Base-by-base conservation (phyloP, 2,888 invertebrate species). In the Gymnocheta viridis region DNA sequence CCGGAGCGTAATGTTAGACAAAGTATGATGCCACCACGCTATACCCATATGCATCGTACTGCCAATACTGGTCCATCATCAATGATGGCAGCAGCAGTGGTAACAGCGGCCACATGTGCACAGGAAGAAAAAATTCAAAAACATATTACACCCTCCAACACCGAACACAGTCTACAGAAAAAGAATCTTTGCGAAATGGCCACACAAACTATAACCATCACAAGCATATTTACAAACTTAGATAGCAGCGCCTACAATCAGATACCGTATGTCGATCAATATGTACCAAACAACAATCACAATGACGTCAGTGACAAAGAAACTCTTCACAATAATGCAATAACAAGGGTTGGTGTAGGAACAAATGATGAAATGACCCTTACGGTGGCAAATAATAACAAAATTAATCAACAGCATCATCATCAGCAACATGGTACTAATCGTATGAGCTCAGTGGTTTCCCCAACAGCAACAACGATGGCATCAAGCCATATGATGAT, bases 1-100 rank as follows among this genome's bases (percentile, higher is more conserved):
- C 98, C 98, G 10, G 98, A 98, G 92, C 93, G 97, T 44, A 98
- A 98, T 92, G 95, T 98, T 12, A 94, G 98, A 0, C 97, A 97
- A 89, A 96, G 96, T 91, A 96, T 96, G 94, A 96, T 96, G 96
- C 95, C 96, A 19, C 94, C 95, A 86, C 92, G 94, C 44, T 94
- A 93, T 87, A 93, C 93, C 87, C 94, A 94, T 58, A 93, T 94
- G 89, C 94, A 94, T 87, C 94, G 94, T 88, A 94, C 93, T 58
- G 93, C 94, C 0, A 93, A 93, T 24, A 94, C 94, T 0, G 93
- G 94, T 2, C 93, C 93, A 27, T 94, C 94, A 2, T 94, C 94
- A 80, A 94, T 95, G 94, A 95, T 95, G 94, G 94, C 95, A 0
- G 94, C 95, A 6, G 93, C 95, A 4, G 94, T 95, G 85, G 93